These are phyloP conservation scores for Pteropus alecto DNA, from an alignment of 2,113 vertebrate genomes.

Conservation along the genomic window DNA sequence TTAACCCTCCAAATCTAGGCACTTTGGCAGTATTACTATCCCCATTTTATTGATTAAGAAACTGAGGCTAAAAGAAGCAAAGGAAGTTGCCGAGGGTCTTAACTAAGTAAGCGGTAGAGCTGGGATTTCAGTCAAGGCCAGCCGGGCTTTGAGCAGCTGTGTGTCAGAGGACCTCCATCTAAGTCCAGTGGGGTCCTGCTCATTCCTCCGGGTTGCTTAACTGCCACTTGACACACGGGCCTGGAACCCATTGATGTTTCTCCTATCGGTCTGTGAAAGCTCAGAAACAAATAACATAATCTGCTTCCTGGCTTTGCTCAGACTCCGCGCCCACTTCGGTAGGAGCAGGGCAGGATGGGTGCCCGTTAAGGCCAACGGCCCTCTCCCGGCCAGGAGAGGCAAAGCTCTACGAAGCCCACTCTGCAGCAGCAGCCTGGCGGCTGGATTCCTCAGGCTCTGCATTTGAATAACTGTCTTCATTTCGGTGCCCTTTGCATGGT, in stretches of 20 bases:
- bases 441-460: neutral
- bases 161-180: neutral
- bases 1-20: neutral
- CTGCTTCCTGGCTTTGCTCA: neutral
- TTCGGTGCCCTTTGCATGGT: neutral
- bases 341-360: too few species aligned
- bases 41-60: neutral
- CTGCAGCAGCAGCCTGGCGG: neutral
- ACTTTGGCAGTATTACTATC: too few species aligned
- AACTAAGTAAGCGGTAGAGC: neutral
- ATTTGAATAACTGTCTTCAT: conserved; percentile 23
- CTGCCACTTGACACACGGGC: neutral
- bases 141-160: neutral
- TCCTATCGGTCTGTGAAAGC: neutral
- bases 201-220: neutral
- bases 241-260: neutral
- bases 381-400: neutral
- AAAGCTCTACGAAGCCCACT: neutral
- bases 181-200: fast-evolving
- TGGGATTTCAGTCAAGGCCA: neutral
- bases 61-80: neutral
- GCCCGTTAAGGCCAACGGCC: too few species aligned
- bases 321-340: neutral
- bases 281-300: neutral
- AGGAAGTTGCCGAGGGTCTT: neutral